These are phyloP conservation scores for Spodoptera exigua DNA, from an alignment of 2,888 invertebrate species.

Conservation along the genomic window DNA sequence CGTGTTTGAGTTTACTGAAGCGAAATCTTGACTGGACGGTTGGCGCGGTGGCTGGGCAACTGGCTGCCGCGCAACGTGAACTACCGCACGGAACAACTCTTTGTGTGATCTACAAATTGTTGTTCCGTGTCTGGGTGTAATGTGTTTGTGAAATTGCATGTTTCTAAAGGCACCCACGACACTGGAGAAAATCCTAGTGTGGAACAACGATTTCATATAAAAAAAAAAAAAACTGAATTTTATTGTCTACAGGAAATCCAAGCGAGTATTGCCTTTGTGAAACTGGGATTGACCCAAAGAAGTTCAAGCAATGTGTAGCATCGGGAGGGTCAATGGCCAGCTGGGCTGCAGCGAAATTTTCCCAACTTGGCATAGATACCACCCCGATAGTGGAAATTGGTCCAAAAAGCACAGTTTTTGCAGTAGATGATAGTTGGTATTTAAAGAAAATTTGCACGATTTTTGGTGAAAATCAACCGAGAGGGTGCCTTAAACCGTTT, in stretches of 20 bases:
- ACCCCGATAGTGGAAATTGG: constrained; percentile 37
- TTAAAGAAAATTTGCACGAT: constrained; percentile 72
- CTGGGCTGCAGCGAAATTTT: constrained; percentile 20
- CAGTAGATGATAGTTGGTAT: constrained; percentile 64
- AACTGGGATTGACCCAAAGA: constrained; percentile 23
- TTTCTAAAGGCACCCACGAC: too few relatives aligned
- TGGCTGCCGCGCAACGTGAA: too few relatives aligned
- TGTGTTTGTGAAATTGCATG: too few relatives aligned
- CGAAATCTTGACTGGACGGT: too few relatives aligned
- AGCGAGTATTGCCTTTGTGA: constrained; percentile 42
- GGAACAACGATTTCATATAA: background rate
- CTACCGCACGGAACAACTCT: too few relatives aligned
- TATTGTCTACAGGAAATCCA: constrained; percentile 19
- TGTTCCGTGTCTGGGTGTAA: too few relatives aligned
- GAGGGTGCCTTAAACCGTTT: constrained; percentile 66
- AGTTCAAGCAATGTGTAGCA: constrained; percentile 39
- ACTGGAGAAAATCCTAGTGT: too few relatives aligned
- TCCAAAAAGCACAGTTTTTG: constrained; percentile 51
- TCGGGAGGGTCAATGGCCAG: constrained; percentile 14
- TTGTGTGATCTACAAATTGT: too few relatives aligned
- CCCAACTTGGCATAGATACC: constrained; percentile 19
- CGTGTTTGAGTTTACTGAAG: too few relatives aligned
- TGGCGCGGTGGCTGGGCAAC: too few relatives aligned
- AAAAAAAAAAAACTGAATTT: background rate
- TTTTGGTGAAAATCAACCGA: constrained; percentile 67